phyloP scores from a whole-genome alignment of 1,140 invertebrate species.

The Ceratitis capitata region DNA sequence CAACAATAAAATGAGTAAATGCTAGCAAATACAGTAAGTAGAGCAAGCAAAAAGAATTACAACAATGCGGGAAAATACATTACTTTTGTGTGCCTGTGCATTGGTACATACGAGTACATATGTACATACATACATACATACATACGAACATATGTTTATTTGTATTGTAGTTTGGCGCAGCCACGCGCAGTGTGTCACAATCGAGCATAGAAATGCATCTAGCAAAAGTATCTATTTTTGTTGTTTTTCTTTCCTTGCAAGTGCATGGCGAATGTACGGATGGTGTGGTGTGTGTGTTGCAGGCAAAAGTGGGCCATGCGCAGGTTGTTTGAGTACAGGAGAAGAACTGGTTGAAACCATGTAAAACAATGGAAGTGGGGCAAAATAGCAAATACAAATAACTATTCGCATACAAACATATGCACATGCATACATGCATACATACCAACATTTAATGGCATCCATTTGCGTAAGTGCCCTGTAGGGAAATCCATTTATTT shows the following conservation, averaged over 20 bases:
- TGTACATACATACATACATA: too few relatives aligned
- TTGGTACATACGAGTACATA: background rate
- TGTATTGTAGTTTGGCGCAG: background rate
- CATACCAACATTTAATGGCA: too few relatives aligned
- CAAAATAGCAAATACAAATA: background rate
- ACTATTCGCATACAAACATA: background rate
- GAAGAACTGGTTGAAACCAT: slow-evolving; percentile 6
- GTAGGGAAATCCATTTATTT: too few relatives aligned
- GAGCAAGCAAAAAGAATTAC: slow-evolving; percentile 14
- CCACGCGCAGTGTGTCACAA: background rate
- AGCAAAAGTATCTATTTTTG: background rate
- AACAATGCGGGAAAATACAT: slow-evolving; percentile 26
- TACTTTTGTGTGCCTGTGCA: background rate
- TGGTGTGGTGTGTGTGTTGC: too few relatives aligned
- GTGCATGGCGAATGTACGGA: background rate
- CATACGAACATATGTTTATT: background rate
- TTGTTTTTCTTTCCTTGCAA: background rate
- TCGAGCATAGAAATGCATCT: background rate
- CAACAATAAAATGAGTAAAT: background rate
- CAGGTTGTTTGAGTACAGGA: background rate
- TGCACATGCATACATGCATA: background rate
- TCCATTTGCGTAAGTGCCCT: background rate
- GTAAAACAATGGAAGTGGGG: background rate
- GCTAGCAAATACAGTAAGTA: background rate
- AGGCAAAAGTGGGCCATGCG: slow-evolving; percentile 8